Evolutionary conservation across 2,797 vertebrate species (phyloP), one percentile per base, ranked within the genome.

Genomic region (Propithecus deckenii): DNA sequence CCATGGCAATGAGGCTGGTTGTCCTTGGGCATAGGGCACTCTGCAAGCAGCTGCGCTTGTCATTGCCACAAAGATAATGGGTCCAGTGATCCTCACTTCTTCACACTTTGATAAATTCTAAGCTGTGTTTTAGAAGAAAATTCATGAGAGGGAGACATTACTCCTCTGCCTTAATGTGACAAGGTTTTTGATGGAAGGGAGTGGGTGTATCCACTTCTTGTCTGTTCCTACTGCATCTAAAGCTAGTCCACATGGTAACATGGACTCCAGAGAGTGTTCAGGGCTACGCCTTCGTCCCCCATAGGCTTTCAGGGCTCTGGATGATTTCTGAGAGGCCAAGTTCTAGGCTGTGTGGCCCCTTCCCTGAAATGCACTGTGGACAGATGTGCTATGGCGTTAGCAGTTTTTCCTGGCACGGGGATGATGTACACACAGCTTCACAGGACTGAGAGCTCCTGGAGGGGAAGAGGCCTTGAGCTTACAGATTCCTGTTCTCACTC

Each of bases 101-200:
- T 95, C 93, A 90, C 63, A 65, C 79, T 85, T 72, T 72, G 86
- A 95, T 87, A 59, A 89, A 89, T 96, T 97, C 59, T 89, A 89
- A 65, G 86, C 55, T 84, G 48, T 38, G 69, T 91, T 98, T 98
- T 15, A 93, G 97, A 86, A 96, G 79, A 76, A 90, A 91, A 96
- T 95, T 98, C 96, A 94, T 94, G 86, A 97, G 97, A 80, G 94
- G 32, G 76, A 72, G n/a, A 86, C 28, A 48, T 88, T 55, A 91
- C 74, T 95, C 87, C 91, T 92, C 55, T 93, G 95, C 94, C 78
- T 57, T 94, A 71, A 18, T 38, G 18, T 78, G 83, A 59, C 65
- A 97, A 89, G 63, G 86, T 52, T 97, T 97, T 84, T 92, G 75
- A 91, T 85, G 86, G 2, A 1, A 57, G 13, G 63, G 89, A 92